Conservation (phyloP, 2,888 invertebrate species). For the Morpho helenor region DNA sequence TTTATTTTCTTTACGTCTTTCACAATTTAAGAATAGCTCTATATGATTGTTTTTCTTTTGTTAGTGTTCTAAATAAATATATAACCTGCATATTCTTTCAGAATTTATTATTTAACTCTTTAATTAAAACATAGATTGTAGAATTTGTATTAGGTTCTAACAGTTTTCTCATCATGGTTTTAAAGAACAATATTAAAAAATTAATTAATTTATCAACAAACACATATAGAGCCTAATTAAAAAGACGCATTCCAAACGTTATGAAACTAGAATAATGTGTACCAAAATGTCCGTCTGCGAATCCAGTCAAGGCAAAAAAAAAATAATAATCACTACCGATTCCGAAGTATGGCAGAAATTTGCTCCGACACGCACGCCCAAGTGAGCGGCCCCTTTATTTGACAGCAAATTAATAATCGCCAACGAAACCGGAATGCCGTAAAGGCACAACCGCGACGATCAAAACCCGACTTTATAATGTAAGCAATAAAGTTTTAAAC, state of each 20-base stretch:
- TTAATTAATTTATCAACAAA: too few species aligned
- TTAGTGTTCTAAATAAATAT: too few species aligned
- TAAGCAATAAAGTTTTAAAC: conserved; percentile 58
- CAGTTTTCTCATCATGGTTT: too few species aligned
- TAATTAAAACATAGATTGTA: too few species aligned
- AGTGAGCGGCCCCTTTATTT: conserved; percentile 78
- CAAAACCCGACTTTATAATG: conserved; percentile 64
- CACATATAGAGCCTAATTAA: conserved; percentile 41
- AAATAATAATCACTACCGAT: conserved; percentile 71
- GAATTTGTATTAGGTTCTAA: too few species aligned
- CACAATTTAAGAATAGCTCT: too few species aligned
- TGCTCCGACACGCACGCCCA: conserved; percentile 78
- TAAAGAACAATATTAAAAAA: too few species aligned
- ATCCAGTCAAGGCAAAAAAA: conserved; percentile 67
- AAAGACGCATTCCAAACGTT: conserved; percentile 32
- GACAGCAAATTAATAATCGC: conserved; percentile 78
- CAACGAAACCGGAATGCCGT: conserved; percentile 58
- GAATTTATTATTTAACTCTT: too few species aligned
- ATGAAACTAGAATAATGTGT: conserved; percentile 34
- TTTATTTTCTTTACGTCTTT: too few species aligned
- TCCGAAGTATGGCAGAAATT: conserved; percentile 78
- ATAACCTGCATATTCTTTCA: too few species aligned
- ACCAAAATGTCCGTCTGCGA: conserved; percentile 70
- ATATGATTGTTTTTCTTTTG: too few species aligned
- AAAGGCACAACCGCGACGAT: conserved; percentile 49